phyloP scores from a whole-genome alignment of 2,113 vertebrate species.

The Aptenodytes patagonicus region DNA sequence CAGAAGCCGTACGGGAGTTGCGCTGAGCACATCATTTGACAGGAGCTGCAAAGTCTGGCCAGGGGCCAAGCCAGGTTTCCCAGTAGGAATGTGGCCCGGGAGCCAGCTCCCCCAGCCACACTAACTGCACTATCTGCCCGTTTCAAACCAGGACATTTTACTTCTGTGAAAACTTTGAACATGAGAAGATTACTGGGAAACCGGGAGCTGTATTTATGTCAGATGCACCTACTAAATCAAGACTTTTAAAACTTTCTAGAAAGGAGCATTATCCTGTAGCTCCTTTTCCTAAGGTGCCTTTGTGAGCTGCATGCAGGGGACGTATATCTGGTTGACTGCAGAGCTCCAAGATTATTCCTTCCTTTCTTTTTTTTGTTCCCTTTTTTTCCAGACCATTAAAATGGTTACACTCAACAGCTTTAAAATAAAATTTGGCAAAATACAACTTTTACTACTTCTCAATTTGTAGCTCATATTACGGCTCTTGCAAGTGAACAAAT shows the following conservation, averaged over 20 bases:
- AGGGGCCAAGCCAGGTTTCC: conserved; percentile 30
- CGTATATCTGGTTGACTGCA: neutral
- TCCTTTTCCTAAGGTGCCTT: neutral
- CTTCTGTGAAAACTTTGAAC: neutral
- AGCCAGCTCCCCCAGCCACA: neutral
- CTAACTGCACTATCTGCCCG: neutral
- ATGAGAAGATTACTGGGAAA: conserved; percentile 3
- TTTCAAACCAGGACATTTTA: neutral
- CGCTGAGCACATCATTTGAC: neutral
- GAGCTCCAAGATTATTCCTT: neutral
- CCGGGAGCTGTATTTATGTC: neutral
- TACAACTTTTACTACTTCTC: conserved; percentile 17
- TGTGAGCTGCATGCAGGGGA: neutral
- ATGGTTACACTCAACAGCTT: conserved; percentile 8
- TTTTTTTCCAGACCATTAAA: neutral
- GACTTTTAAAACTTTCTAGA: conserved; percentile 10
- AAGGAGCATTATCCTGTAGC: neutral
- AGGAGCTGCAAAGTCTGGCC: neutral
- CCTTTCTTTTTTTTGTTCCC: neutral
- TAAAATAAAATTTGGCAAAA: conserved; percentile 46
- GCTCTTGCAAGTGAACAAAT: conserved; percentile 31
- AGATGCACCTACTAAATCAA: conserved; percentile 28
- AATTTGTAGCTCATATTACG: conserved; percentile 46
- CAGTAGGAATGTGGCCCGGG: neutral
- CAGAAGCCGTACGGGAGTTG: neutral